Evolutionary conservation across 2,113 vertebrate species (phyloP).

Genomic region (Austrofundulus limnaeus): DNA sequence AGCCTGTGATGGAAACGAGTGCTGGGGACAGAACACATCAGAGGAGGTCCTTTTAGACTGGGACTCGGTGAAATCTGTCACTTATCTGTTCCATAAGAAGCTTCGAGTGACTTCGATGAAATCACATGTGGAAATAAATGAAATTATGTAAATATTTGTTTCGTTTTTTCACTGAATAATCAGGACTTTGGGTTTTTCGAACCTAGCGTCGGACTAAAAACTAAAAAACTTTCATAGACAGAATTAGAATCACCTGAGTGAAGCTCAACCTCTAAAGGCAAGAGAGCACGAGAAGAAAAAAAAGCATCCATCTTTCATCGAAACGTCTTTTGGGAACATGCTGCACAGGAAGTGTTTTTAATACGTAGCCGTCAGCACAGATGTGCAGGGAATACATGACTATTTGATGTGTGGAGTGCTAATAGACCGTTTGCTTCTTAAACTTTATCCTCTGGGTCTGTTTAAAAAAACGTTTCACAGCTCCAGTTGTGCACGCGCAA

Average conservation of each 20-base stretch:
- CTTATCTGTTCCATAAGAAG: slow-evolving; percentile 9
- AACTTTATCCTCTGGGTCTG: slow-evolving; percentile 15
- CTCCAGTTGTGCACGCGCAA: slow-evolving; percentile 11
- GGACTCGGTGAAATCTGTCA: too few species aligned
- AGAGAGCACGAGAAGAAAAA: neutral
- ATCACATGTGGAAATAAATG: slow-evolving; percentile 14
- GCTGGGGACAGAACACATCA: neutral
- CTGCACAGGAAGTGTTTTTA: slow-evolving; percentile 32
- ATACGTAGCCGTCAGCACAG: slow-evolving; percentile 5
- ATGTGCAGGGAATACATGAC: slow-evolving; percentile 19
- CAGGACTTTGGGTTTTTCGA: neutral
- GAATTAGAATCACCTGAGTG: slow-evolving; percentile 11
- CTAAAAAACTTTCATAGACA: slow-evolving; percentile 2
- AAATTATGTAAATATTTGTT: slow-evolving; percentile 14
- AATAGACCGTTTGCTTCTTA: slow-evolving; percentile 19
- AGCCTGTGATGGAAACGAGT: slow-evolving; percentile 34
- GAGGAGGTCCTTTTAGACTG: too few species aligned
- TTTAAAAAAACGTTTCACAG: slow-evolving; percentile 1
- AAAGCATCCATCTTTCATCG: slow-evolving; percentile 4
- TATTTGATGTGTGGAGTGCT: slow-evolving; percentile 6
- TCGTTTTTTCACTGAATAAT: neutral
- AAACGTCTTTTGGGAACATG: slow-evolving; percentile 11
- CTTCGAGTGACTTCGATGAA: slow-evolving; percentile 3
- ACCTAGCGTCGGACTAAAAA: too few species aligned
- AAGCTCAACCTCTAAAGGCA: slow-evolving; percentile 21